Conservation (phyloP, 92 coral and sea anemone genomes). For the Heteractis magnifica region DNA sequence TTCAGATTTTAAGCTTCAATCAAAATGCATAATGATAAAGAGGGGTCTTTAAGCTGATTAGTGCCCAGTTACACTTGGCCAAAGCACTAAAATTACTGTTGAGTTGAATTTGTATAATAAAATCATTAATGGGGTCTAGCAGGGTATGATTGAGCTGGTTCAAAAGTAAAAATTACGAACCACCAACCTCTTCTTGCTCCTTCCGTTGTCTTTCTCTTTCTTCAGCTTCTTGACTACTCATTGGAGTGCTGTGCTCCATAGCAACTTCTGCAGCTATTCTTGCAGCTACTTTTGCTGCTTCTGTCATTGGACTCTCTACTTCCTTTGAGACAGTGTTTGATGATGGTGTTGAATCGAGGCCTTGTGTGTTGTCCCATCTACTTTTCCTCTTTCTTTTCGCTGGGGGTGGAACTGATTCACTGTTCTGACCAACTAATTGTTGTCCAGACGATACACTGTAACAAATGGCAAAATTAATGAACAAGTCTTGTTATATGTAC, state of each 20-base stretch:
- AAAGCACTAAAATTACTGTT: too few species aligned
- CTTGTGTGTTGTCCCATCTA: conserved; percentile 61
- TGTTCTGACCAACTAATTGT: conserved; percentile 9
- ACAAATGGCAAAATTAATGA: neutral
- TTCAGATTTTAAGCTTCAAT: too few species aligned
- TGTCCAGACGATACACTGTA: conserved; percentile 50
- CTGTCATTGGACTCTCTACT: conserved; percentile 46
- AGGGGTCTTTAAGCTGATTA: too few species aligned
- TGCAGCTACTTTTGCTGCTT: conserved; percentile 85
- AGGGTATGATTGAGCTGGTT: neutral
- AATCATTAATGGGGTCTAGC: too few species aligned
- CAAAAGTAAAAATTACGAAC: neutral
- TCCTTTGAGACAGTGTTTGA: conserved; percentile 31
- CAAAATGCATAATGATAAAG: too few species aligned
- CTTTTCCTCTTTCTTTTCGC: conserved; percentile 68
- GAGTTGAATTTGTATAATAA: too few species aligned
- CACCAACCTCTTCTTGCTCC: conserved; percentile 84
- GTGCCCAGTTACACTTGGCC: too few species aligned
- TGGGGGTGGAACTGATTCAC: conserved; percentile 12
- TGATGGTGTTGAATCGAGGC: conserved; percentile 30
- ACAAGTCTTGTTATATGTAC: too few species aligned
- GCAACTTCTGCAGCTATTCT: conserved; percentile 71
- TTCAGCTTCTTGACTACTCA: conserved; percentile 76
- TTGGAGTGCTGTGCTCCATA: conserved; percentile 67
- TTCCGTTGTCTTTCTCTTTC: conserved; percentile 83